A percentile compares a stretch with the other conserved stretches of the same genome.
Evolutionary conservation across 2,797 vertebrate genomes (phyloP).

Genomic region (Dicrostonyx torquatus): DNA sequence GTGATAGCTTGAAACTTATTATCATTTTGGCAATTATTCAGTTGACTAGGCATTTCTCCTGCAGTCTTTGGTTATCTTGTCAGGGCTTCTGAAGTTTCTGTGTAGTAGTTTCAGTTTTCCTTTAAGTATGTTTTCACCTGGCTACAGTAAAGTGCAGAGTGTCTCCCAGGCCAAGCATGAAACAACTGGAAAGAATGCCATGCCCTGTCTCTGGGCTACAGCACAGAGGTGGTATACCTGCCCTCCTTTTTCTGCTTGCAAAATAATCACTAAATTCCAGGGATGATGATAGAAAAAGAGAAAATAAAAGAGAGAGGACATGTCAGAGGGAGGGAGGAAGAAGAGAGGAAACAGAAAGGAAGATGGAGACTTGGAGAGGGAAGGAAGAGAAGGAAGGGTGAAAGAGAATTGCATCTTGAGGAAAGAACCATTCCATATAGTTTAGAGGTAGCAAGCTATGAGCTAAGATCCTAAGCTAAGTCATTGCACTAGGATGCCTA

Average conservation of each 20-base stretch:
- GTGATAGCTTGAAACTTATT: background rate
- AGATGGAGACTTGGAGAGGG: background rate
- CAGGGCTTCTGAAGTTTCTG: background rate
- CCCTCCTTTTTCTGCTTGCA: background rate
- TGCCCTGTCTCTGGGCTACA: background rate
- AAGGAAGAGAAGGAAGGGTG: rapidly evolving
- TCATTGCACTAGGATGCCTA: background rate
- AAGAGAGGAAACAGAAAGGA: too few relatives aligned
- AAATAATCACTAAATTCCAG: background rate
- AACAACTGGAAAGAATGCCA: background rate
- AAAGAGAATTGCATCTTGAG: background rate
- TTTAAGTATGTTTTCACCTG: background rate
- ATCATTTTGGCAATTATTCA: background rate
- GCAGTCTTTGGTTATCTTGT: background rate
- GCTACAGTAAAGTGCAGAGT: background rate
- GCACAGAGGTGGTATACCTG: background rate
- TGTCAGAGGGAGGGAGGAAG: background rate
- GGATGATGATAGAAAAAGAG: background rate
- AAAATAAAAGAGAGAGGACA: background rate
- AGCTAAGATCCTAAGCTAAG: background rate
- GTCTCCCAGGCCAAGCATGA: background rate
- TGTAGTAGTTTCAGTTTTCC: background rate
- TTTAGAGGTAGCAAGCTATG: background rate
- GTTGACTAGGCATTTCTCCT: background rate
- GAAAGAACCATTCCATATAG: background rate